phyloP scores from a whole-genome alignment of 2,888 invertebrate species.

The Ectemnius continuus region DNA sequence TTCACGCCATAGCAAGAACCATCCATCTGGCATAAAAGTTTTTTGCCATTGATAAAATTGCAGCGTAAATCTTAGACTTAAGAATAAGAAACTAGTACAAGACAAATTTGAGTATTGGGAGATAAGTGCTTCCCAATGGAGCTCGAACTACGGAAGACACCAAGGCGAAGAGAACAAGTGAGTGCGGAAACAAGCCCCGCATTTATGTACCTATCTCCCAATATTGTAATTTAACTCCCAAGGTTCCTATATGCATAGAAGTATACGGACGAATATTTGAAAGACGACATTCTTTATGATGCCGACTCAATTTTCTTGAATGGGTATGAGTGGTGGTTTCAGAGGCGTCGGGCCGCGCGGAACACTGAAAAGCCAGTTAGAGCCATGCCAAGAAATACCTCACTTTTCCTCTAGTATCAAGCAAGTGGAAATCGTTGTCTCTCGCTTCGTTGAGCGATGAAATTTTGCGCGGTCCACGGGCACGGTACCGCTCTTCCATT shows the following conservation, averaged over 20 bases:
- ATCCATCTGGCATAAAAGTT: too few species aligned
- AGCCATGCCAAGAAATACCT: slow-evolving; percentile 61
- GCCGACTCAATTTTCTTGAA: slow-evolving; percentile 26
- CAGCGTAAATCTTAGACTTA: background rate
- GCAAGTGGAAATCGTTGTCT: slow-evolving; percentile 55
- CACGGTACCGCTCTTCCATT: slow-evolving; percentile 7
- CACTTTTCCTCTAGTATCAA: slow-evolving; percentile 61
- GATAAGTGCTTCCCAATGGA: too few species aligned
- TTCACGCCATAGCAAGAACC: too few species aligned
- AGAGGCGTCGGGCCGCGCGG: slow-evolving; percentile 19
- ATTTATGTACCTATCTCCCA: slow-evolving; percentile 69
- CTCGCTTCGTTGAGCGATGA: slow-evolving; percentile 44
- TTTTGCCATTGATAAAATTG: background rate
- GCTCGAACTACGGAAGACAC: slow-evolving; percentile 3
- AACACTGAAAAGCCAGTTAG: slow-evolving; percentile 33
- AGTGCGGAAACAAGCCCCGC: slow-evolving; percentile 4
- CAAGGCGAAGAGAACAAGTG: slow-evolving; percentile 24
- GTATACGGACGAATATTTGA: slow-evolving; percentile 66
- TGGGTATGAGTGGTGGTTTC: background rate
- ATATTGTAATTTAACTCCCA: slow-evolving; percentile 69
- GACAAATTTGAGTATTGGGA: too few species aligned
- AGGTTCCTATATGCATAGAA: slow-evolving; percentile 49
- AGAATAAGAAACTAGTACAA: too few species aligned
- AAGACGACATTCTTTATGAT: slow-evolving; percentile 72
- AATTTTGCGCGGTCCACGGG: slow-evolving; percentile 56